These are phyloP conservation scores for Lophotriccus pileatus DNA, from an alignment of 2,797 vertebrate species.

Conservation along the genomic window DNA sequence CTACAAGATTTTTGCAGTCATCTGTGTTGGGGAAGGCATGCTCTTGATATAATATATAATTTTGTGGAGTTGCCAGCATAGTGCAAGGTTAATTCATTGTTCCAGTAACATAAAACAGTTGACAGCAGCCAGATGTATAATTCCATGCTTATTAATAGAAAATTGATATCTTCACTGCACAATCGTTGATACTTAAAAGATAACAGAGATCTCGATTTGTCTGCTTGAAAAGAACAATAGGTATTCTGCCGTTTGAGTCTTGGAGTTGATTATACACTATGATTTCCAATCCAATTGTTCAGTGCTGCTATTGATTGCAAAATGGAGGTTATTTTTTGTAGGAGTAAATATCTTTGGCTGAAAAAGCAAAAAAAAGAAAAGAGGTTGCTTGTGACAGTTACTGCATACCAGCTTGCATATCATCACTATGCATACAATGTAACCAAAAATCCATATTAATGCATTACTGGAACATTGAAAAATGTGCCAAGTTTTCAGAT, in stretches of 20 bases:
- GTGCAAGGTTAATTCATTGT: conserved; percentile 17
- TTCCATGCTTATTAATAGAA: conserved; percentile 16
- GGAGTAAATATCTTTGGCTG: background rate
- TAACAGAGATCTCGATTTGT: background rate
- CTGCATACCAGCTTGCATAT: background rate
- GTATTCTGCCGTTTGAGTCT: background rate
- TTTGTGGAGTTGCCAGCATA: background rate
- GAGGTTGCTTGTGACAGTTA: background rate
- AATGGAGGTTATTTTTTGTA: background rate
- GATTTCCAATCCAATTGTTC: conserved; percentile 28
- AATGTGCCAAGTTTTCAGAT: background rate
- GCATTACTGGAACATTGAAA: background rate
- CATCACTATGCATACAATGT: background rate
- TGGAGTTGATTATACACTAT: background rate
- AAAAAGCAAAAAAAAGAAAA: background rate
- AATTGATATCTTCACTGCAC: conserved; percentile 16
- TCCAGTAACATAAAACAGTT: background rate
- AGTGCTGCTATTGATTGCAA: conserved; percentile 20
- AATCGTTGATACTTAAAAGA: conserved; percentile 28
- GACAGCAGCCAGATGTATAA: conserved; percentile 8
- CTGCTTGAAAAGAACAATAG: conserved; percentile 11
- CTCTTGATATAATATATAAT: conserved; percentile 3
- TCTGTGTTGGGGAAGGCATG: background rate
- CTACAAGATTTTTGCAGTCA: background rate
- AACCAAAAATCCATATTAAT: background rate